These are phyloP conservation scores for Phengaris alcon DNA, from an alignment of 2,888 invertebrate genomes.

Conservation along the genomic window DNA sequence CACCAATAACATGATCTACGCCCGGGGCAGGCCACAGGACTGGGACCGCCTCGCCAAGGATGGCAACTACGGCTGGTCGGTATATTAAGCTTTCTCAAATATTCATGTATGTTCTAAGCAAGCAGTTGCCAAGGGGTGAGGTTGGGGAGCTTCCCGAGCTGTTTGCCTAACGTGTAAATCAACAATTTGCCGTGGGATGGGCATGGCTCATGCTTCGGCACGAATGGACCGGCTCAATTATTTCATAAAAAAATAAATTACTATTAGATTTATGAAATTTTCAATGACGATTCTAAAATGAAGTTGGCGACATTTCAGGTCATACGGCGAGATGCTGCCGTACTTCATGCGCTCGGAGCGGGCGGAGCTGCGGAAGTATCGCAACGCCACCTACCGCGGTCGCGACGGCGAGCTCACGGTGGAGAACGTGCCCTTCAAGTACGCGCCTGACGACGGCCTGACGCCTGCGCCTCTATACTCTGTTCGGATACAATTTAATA, in stretches of 20 bases:
- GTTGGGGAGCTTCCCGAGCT: too few relatives aligned
- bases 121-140: too few relatives aligned
- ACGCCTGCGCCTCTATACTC: background rate
- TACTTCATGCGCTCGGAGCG: slow-evolving; percentile 82
- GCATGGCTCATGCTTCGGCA: too few relatives aligned
- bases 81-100: background rate
- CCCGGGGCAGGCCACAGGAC: slow-evolving; percentile 86
- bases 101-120: too few relatives aligned
- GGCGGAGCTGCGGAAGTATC: slow-evolving; percentile 65
- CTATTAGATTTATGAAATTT: too few relatives aligned
- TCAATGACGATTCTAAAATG: too few relatives aligned
- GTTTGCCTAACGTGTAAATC: too few relatives aligned
- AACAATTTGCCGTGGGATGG: too few relatives aligned
- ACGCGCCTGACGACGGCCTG: slow-evolving; percentile 43
- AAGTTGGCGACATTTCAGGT: slow-evolving; percentile 67
- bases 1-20: slow-evolving; percentile 91
- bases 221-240: too few relatives aligned
- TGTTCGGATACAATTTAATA: too few relatives aligned
- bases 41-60: slow-evolving; percentile 84
- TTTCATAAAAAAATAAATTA: too few relatives aligned
- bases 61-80: slow-evolving; percentile 85
- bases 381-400: slow-evolving; percentile 77
- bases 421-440: slow-evolving; percentile 81
- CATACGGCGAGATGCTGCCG: slow-evolving; percentile 79
- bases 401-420: slow-evolving; percentile 81